Evolutionary conservation across 2,113 vertebrate species (phyloP).

Genomic region (Typhlomys cinereus): DNA sequence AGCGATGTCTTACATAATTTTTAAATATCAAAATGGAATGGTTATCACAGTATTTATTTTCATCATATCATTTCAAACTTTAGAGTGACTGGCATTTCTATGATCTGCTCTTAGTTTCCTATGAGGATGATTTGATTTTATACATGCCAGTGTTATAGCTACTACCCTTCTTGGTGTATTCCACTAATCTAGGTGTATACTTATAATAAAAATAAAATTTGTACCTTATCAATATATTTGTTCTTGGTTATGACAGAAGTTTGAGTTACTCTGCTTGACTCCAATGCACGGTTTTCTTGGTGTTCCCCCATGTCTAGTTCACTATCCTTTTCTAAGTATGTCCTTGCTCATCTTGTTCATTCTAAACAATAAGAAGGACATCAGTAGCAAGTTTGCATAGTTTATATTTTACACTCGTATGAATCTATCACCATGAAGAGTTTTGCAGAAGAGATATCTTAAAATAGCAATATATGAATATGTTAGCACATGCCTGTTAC

Average conservation of each 20-base stretch:
- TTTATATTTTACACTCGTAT: too few relatives aligned
- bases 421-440: too few relatives aligned
- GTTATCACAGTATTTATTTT: too few relatives aligned
- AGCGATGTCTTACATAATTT: background rate
- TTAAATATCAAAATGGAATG: background rate
- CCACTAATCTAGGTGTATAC: background rate
- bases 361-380: too few relatives aligned
- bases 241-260: background rate
- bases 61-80: background rate
- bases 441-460: too few relatives aligned
- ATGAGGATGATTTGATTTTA: background rate
- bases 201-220: background rate
- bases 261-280: background rate
- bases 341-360: too few relatives aligned
- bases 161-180: background rate
- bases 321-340: background rate
- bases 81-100: background rate
- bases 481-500: too few relatives aligned
- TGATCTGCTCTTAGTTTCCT: background rate
- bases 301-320: background rate
- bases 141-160: background rate
- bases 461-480: too few relatives aligned
- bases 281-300: background rate
- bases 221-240: background rate
- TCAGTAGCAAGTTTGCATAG: too few relatives aligned